A percentile compares a stretch with the other conserved stretches of the same genome.
These are phyloP conservation scores for Rhinolophus ferrumequinum DNA, from an alignment of 2,113 vertebrate genomes.

Conservation along the genomic window DNA sequence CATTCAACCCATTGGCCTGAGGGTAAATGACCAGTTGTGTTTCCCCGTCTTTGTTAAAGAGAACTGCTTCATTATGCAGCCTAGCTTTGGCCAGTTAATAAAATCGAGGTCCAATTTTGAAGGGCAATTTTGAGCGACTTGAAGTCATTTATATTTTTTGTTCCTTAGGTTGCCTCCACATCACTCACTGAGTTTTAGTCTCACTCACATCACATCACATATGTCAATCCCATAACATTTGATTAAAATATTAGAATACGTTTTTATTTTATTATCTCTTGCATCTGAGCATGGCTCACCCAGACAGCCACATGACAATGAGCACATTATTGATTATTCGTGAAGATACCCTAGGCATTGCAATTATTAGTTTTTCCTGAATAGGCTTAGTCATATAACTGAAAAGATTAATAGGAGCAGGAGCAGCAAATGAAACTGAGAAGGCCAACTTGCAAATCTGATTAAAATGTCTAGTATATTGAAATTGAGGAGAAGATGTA, in stretches of 20 bases:
- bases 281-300: conserved; percentile 56
- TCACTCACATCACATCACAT: background rate
- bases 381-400: conserved; percentile 51
- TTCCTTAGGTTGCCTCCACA: background rate
- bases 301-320: background rate
- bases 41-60: conserved; percentile 8
- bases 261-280: conserved; percentile 57
- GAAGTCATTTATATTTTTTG: background rate
- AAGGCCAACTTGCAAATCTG: conserved; percentile 67
- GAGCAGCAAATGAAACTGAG: conserved; percentile 57
- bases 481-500: conserved; percentile 78
- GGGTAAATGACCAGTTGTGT: background rate
- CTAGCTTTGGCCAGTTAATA: background rate
- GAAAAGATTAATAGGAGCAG: conserved; percentile 67
- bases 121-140: background rate
- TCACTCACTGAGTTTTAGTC: conserved; percentile 52
- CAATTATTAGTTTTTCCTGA: conserved; percentile 53
- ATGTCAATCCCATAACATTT: conserved; percentile 38
- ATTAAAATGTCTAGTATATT: conserved; percentile 76
- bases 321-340: conserved; percentile 61
- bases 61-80: background rate
- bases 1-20: background rate
- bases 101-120: background rate
- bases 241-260: conserved; percentile 56
- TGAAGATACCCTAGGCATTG: conserved; percentile 19